These are phyloP conservation scores for Clarias platycephalus DNA, from an alignment of 2,797 vertebrate genomes.

Conservation along the genomic window DNA sequence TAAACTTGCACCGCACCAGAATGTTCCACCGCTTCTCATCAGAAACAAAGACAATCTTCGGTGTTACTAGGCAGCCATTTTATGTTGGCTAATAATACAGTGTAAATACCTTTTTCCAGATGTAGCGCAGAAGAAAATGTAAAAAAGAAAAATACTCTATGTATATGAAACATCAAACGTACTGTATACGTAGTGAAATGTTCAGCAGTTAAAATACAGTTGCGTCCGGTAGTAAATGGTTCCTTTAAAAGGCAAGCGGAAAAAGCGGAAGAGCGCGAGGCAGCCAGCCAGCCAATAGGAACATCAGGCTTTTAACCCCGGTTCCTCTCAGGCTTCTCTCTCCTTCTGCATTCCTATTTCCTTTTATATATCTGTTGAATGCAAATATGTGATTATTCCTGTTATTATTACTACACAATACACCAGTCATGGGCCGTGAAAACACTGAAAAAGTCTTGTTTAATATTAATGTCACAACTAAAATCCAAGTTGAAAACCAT, in stretches of 20 bases:
- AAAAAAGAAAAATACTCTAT: background rate
- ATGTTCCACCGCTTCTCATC: background rate
- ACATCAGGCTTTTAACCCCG: background rate
- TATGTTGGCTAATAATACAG: background rate
- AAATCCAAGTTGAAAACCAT: background rate
- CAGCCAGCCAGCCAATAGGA: slow-evolving; percentile 21
- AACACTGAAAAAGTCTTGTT: background rate
- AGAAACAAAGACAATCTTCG: background rate
- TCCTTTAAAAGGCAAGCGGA: background rate
- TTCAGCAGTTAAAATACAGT: background rate
- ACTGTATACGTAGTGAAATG: background rate
- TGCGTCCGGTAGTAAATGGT: background rate
- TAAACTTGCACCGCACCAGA: background rate
- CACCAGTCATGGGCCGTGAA: background rate
- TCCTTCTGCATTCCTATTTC: background rate
- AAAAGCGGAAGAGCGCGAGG: slow-evolving; percentile 17
- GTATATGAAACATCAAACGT: background rate
- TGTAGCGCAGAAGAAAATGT: background rate
- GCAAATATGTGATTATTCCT: background rate
- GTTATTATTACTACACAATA: background rate
- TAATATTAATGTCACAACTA: background rate
- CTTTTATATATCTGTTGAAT: background rate
- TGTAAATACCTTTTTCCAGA: slow-evolving; percentile 27
- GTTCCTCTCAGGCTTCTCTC: background rate
- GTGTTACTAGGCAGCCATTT: slow-evolving; percentile 37